Evolutionary conservation across 1,140 invertebrate genomes (phyloP), one percentile per base, ranked within the genome.

Genomic region (Ylistrum balloti): DNA sequence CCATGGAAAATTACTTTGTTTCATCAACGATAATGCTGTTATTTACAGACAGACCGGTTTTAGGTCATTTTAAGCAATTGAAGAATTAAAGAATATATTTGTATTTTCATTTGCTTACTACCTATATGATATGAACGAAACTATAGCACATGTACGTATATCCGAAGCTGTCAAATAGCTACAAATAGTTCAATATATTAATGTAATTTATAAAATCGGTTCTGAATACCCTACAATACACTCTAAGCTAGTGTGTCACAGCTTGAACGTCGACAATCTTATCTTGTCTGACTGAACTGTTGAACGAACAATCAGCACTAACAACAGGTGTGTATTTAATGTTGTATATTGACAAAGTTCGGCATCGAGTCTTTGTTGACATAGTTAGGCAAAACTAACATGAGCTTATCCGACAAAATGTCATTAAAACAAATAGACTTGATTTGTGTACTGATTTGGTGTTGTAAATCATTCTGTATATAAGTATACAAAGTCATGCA

Each of bases 341-440:
- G 56, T n/a, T n/a, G 56, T 74, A 7, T 74, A 74, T 74, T 74
- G 56, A 74, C 56, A 74, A 22, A 74, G 56, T 74, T 74, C 22
- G 56, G 56, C 56, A 74, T 28, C 56, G 22, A 74, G 56, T 74
- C n/a, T 74, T 74, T 74, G 56, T 74, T 74, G 56, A 74, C 56
- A 74, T n/a, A 74, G 56, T 74, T 74, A 1, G n/a, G 56, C 56
- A 74, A 74, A 74, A 74, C 56, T n/a, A 74, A 74, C 56, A 74
- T 74, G 56, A 5, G 22, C n/a, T 74, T 74, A 74, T 74, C 56
- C 56, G 22, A 74, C 56, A 74, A 74, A 74, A 9, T 74, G 56
- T 17, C 56, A 28, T 28, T n/a, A 74, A 74, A 74, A 28, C 56
- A 74, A 74, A 74, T n/a, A 74, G 56, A 9, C 9, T 5, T 74